phyloP scores from a whole-genome alignment of 2,113 vertebrate species.

The Rhadina sibilatrix region DNA sequence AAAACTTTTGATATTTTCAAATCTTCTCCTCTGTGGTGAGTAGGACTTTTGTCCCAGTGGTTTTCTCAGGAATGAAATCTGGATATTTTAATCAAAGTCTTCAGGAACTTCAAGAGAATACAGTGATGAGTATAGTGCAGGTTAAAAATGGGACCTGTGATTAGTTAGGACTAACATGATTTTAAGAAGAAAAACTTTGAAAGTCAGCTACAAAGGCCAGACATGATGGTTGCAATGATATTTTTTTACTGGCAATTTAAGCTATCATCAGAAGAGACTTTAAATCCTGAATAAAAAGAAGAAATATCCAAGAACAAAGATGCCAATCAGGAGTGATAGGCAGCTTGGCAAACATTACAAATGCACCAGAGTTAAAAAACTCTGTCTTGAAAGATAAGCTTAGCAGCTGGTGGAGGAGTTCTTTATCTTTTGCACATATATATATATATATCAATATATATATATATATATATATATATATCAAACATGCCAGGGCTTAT shows the following conservation, averaged over 20 bases:
- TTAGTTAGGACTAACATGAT: neutral
- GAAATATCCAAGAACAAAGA: neutral
- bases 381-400: neutral
- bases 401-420: neutral
- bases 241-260: neutral
- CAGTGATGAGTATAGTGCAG: neutral
- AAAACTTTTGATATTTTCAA: neutral
- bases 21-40: neutral
- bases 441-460: too few species aligned
- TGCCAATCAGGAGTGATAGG: neutral
- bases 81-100: neutral
- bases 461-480: too few species aligned
- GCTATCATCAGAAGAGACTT: neutral
- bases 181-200: neutral
- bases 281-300: neutral
- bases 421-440: neutral
- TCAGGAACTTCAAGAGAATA: neutral
- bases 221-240: neutral
- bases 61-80: neutral
- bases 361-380: neutral
- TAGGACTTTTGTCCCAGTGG: neutral
- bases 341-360: neutral
- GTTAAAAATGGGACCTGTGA: neutral
- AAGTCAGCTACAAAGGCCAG: neutral
- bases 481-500: neutral